These are phyloP conservation scores for Aphelenchoides avenae DNA, from an alignment of 1,140 invertebrate genomes.

Conservation along the genomic window DNA sequence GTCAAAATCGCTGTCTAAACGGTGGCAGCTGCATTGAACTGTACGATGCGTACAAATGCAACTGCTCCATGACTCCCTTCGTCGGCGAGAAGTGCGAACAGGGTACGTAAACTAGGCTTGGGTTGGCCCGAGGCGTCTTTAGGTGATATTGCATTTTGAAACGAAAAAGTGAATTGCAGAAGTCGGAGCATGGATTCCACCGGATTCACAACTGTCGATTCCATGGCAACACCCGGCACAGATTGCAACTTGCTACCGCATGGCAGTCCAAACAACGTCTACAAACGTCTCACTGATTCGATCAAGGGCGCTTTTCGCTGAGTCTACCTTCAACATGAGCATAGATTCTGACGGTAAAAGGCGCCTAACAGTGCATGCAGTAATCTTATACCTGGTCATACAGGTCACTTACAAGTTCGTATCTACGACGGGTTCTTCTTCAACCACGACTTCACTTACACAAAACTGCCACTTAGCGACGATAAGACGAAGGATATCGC, in stretches of 20 bases:
- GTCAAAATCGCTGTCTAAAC: constrained; percentile 41
- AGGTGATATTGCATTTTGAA: background rate
- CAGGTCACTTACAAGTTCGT: constrained; percentile 45
- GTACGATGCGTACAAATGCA: constrained; percentile 54
- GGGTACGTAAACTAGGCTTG: constrained; percentile 24
- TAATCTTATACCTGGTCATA: too few relatives aligned
- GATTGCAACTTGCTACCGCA: constrained; percentile 52
- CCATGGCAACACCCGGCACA: constrained; percentile 58
- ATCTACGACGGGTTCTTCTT: constrained; percentile 58
- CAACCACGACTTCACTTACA: constrained; percentile 42
- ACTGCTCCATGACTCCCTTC: constrained; percentile 55
- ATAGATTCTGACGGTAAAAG: constrained; percentile 30
- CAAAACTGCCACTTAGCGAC: constrained; percentile 34
- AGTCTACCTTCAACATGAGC: constrained; percentile 52
- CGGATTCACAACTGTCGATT: constrained; percentile 51
- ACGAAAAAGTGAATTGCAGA: constrained; percentile 30
- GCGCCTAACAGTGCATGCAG: too few relatives aligned
- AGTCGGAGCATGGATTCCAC: constrained; percentile 56
- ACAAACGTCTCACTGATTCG: constrained; percentile 37
- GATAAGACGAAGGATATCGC: constrained; percentile 51
- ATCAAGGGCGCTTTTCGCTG: constrained; percentile 53
- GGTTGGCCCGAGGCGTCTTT: constrained; percentile 7
- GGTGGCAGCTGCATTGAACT: constrained; percentile 49
- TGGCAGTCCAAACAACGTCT: constrained; percentile 48
- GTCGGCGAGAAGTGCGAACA: constrained; percentile 52